Evolutionary conservation across 1,140 invertebrate species (phyloP).

Genomic region (Drosophila ohnishii): DNA sequence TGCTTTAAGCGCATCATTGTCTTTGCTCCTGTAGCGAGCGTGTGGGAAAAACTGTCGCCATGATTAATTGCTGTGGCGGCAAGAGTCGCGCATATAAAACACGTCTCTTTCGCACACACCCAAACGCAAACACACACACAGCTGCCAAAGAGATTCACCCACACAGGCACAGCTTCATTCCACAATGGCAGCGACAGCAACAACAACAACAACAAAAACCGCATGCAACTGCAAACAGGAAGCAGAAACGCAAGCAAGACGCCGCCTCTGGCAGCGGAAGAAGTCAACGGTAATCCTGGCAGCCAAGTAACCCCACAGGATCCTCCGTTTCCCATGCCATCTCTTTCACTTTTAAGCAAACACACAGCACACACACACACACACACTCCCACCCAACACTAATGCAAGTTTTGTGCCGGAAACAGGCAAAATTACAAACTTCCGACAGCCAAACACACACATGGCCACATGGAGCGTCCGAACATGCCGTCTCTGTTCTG

Average conservation of each 20-base stretch:
- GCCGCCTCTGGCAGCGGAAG: conserved; percentile 79
- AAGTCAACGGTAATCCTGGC: conserved; percentile 70
- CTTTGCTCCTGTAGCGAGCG: conserved; percentile 25
- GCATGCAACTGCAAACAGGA: conserved; percentile 72
- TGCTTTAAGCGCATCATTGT: conserved; percentile 51
- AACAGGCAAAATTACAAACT: conserved; percentile 82
- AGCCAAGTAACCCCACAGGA: conserved; percentile 28
- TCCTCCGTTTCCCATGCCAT: conserved; percentile 20
- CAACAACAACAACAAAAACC: conserved; percentile 60
- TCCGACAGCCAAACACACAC: conserved; percentile 73
- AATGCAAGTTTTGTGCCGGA: conserved; percentile 81
- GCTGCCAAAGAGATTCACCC: neutral
- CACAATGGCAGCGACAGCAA: conserved; percentile 27
- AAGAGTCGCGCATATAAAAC: conserved; percentile 80
- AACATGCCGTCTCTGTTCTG: conserved; percentile 66
- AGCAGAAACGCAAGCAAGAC: conserved; percentile 78
- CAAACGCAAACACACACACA: conserved; percentile 7
- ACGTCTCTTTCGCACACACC: conserved; percentile 27
- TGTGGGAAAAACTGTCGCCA: conserved; percentile 75
- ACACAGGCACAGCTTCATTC: conserved; percentile 19
- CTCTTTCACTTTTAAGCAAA: conserved; percentile 39
- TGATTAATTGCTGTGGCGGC: conserved; percentile 78
- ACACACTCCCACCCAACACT: conserved; percentile 43
- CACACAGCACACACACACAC: conserved; percentile 28
- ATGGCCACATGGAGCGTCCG: conserved; percentile 4